Conservation (phyloP, 2,113 vertebrate species). For the Sigmodon hispidus region DNA sequence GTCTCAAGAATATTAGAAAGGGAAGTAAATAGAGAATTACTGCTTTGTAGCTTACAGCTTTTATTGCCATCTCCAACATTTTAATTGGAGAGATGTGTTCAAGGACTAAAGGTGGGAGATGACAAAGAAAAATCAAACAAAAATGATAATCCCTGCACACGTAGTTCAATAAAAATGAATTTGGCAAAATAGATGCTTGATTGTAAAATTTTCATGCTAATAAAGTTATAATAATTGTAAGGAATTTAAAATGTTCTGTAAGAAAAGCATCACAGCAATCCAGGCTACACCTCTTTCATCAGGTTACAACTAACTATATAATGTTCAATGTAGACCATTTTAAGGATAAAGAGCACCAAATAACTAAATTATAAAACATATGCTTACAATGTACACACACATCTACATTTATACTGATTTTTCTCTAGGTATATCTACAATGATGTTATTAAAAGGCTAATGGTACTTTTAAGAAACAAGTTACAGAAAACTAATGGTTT, state of each 20-base stretch:
- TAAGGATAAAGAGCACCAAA: not conserved
- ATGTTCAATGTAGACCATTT: not conserved
- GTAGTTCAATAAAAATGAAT: not conserved
- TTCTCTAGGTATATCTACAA: not conserved
- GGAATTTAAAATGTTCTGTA: not conserved
- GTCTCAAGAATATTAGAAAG: not conserved
- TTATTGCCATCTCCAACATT: not conserved
- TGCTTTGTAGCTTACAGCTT: not conserved
- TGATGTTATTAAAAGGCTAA: not conserved
- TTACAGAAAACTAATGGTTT: not conserved
- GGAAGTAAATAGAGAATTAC: not conserved
- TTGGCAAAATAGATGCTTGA: not conserved
- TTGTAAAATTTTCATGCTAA: not conserved
- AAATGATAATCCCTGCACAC: not conserved
- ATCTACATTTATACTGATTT: not conserved
- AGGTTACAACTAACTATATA: not conserved
- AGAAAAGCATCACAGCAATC: not conserved
- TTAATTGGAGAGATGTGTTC: not conserved
- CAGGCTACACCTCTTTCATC: not conserved
- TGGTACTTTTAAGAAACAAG: not conserved
- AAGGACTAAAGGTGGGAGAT: not conserved
- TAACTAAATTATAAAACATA: not conserved
- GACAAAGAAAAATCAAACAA: not conserved
- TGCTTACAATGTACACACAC: not conserved
- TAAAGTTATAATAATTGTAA: not conserved